Percentiles rank a stretch among this genome's conserved stretches.
Evolutionary conservation across 1,140 invertebrate genomes (phyloP).

Genomic region (Papilio polyxenes): DNA sequence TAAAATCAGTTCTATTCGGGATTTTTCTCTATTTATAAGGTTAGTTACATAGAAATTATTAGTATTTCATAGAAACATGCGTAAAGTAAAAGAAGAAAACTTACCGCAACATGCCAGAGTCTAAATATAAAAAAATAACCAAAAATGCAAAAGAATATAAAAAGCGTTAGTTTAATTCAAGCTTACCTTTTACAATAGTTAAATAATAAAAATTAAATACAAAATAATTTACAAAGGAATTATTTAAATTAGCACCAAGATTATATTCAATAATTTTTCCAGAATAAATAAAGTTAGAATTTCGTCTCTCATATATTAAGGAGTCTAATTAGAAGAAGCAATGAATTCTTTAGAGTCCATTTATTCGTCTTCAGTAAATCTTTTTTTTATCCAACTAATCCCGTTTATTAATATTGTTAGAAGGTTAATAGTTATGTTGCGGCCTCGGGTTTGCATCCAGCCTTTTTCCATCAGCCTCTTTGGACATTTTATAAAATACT

Average conservation of each 20-base stretch:
- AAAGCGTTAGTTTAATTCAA: constrained; percentile 56
- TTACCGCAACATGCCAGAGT: constrained; percentile 48
- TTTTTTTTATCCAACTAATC: no score
- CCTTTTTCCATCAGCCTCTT: no score
- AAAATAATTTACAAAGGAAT: background rate
- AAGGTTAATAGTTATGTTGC: no score
- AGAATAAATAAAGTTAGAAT: background rate
- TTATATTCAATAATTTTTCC: background rate
- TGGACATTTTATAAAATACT: no score
- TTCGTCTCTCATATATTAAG: background rate
- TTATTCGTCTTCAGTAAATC: no score
- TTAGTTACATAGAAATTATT: background rate
- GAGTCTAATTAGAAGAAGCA: no score
- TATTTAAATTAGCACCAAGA: background rate
- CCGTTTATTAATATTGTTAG: no score
- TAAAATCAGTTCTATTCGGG: background rate
- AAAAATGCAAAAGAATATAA: constrained; percentile 44
- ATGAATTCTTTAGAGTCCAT: no score
- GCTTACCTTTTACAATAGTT: constrained; percentile 54
- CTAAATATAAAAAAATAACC: constrained; percentile 42
- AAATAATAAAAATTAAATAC: background rate
- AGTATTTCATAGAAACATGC: constrained; percentile 37
- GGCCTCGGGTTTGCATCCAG: no score
- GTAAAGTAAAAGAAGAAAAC: constrained; percentile 43
- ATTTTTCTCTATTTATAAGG: background rate